Percentiles rank a stretch among this genome's conserved stretches.
Evolutionary conservation across 2,888 invertebrate genomes (phyloP).

Genomic region (Cistogaster globosa): DNA sequence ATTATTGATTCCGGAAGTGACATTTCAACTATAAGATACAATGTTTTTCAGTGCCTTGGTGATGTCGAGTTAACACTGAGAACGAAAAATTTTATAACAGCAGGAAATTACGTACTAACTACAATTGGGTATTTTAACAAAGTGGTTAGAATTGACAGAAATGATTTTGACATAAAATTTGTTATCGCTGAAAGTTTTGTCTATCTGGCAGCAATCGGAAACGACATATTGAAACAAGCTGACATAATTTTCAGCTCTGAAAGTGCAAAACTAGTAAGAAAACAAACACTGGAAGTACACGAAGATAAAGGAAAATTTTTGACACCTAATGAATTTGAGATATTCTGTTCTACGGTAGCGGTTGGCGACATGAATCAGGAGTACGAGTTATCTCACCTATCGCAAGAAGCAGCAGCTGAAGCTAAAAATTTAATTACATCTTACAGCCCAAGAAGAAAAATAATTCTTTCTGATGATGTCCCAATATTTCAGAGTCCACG

Average conservation of each 20-base stretch:
- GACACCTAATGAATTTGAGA: too few relatives aligned
- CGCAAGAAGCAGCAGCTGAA: too few relatives aligned
- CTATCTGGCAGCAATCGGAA: constrained; percentile 1
- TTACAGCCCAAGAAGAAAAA: too few relatives aligned
- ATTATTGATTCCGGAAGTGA: constrained; percentile 10
- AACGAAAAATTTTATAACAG: not conserved
- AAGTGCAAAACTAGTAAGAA: not conserved
- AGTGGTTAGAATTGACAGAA: not conserved
- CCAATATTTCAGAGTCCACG: too few relatives aligned
- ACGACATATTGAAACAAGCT: not conserved
- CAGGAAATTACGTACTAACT: not conserved
- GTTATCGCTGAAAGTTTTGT: not conserved
- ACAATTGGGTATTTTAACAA: not conserved
- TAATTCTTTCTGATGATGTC: too few relatives aligned
- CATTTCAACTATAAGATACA: not conserved
- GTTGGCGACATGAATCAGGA: too few relatives aligned
- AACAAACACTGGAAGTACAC: too few relatives aligned
- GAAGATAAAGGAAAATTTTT: too few relatives aligned
- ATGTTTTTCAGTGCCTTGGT: not conserved
- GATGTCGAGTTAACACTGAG: not conserved
- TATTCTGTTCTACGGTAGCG: too few relatives aligned
- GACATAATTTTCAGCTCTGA: not conserved
- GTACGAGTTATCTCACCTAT: too few relatives aligned
- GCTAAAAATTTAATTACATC: too few relatives aligned
- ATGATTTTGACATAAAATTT: constrained; percentile 1